Evolutionary conservation across 2,797 vertebrate species (phyloP).

Genomic region (Gouania willdenowi): DNA sequence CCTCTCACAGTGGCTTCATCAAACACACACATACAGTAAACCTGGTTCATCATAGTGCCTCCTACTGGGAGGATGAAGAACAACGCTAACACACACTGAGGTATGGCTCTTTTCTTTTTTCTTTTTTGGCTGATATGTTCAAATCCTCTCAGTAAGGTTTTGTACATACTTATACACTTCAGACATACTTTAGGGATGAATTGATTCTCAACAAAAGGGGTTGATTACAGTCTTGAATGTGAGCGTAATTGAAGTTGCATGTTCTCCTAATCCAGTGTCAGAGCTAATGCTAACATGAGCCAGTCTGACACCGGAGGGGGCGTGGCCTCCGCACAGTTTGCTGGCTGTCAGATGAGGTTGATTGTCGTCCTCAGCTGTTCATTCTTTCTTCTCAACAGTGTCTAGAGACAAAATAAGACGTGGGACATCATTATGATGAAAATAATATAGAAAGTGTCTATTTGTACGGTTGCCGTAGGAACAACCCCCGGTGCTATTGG

Average conservation of each 20-base stretch:
- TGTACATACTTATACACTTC: constrained; percentile 54
- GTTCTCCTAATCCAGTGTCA: constrained; percentile 66
- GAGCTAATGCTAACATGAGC: constrained; percentile 58
- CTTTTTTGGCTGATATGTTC: constrained; percentile 73
- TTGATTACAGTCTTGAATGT: constrained; percentile 56
- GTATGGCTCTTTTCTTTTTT: constrained; percentile 73
- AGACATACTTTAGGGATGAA: constrained; percentile 48
- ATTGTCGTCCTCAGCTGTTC: constrained; percentile 71
- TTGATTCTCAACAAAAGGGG: constrained; percentile 47
- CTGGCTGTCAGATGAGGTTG: constrained; percentile 78
- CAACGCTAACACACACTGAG: constrained; percentile 62
- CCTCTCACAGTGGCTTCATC: constrained; percentile 54
- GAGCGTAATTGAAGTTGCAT: constrained; percentile 53
- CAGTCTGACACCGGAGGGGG: constrained; percentile 63
- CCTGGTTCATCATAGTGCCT: constrained; percentile 51
- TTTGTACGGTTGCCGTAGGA: no score
- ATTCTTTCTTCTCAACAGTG: constrained; percentile 58
- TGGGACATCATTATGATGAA: background rate
- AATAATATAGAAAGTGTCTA: no score
- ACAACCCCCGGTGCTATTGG: no score
- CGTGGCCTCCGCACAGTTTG: constrained; percentile 79
- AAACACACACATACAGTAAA: constrained; percentile 50
- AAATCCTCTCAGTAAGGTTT: constrained; percentile 61
- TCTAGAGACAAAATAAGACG: constrained; percentile 47
- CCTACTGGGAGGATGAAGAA: constrained; percentile 35